Percentiles rank a stretch among this genome's conserved stretches.
These are phyloP conservation scores for Drosophila ercepeae DNA, from an alignment of 1,140 invertebrate species.

Conservation along the genomic window DNA sequence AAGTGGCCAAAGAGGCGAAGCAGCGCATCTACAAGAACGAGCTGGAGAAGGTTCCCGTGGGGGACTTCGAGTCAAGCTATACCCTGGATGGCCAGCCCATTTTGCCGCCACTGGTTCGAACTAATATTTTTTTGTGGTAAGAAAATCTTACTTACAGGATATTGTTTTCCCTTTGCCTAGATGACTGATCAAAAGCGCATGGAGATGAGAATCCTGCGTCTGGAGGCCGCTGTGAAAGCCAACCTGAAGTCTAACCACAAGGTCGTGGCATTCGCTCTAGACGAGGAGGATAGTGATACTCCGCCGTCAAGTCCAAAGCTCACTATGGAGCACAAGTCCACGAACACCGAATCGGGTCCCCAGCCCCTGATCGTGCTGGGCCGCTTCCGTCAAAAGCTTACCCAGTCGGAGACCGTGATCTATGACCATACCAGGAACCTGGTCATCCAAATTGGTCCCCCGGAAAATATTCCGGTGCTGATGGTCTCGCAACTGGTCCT, in stretches of 20 bases:
- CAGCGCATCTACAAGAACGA: not conserved
- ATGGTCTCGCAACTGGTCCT: not conserved
- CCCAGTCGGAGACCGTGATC: conserved; percentile 47
- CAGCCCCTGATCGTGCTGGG: conserved; percentile 16
- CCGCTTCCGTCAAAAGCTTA: conserved; percentile 33
- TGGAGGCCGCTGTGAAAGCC: conserved; percentile 11
- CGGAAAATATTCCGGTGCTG: not conserved
- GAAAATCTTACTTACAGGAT: too few relatives aligned
- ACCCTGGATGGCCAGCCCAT: conserved; percentile 33
- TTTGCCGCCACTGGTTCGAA: conserved; percentile 50
- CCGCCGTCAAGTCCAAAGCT: conserved; percentile 27
- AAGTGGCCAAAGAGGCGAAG: conserved; percentile 22
- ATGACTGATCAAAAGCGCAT: conserved; percentile 41
- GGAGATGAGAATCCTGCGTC: conserved; percentile 41
- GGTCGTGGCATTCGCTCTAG: too few relatives aligned
- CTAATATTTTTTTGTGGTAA: not conserved
- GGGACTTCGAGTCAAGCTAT: conserved; percentile 26
- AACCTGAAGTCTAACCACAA: not conserved
- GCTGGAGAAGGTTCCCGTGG: not conserved
- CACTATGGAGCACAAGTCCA: not conserved
- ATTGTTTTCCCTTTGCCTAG: conserved; percentile 1
- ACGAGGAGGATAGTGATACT: conserved; percentile 4
- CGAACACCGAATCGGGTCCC: conserved; percentile 14
- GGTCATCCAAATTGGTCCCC: not conserved
- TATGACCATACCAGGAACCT: conserved; percentile 44